phyloP scores from a whole-genome alignment of 2,797 vertebrate species.

The Gymnothorax javanicus region DNA sequence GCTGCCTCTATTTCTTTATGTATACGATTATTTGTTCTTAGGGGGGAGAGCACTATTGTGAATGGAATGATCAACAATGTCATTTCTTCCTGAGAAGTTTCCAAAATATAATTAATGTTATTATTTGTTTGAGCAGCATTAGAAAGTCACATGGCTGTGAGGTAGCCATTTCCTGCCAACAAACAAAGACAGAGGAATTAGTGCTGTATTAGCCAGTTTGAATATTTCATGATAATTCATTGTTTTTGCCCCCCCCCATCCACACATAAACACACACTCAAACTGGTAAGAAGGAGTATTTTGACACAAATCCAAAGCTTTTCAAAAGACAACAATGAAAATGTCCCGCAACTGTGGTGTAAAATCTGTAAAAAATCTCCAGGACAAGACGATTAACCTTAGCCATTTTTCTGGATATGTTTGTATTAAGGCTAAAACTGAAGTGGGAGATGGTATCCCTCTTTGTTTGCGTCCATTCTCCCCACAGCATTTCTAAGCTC shows the following conservation, averaged over 20 bases:
- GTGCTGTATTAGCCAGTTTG: neutral
- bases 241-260: neutral
- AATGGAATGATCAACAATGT: slow-evolving; percentile 54
- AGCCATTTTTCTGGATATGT: neutral
- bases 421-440: neutral
- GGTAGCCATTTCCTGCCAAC: neutral
- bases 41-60: slow-evolving; percentile 54
- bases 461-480: neutral
- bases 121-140: slow-evolving; percentile 28
- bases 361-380: slow-evolving; percentile 9
- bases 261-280: neutral
- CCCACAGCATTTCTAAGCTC: neutral
- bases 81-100: slow-evolving; percentile 58
- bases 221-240: neutral
- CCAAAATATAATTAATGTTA: slow-evolving; percentile 52
- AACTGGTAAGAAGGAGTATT: neutral
- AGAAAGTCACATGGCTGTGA: neutral
- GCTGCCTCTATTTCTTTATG: slow-evolving; percentile 58
- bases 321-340: neutral
- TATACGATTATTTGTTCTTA: slow-evolving; percentile 62
- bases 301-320: neutral
- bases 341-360: neutral
- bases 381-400: neutral
- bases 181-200: neutral
- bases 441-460: neutral